Conservation (phyloP, 1,140 invertebrate genomes). For the Amyelois transitella region DNA sequence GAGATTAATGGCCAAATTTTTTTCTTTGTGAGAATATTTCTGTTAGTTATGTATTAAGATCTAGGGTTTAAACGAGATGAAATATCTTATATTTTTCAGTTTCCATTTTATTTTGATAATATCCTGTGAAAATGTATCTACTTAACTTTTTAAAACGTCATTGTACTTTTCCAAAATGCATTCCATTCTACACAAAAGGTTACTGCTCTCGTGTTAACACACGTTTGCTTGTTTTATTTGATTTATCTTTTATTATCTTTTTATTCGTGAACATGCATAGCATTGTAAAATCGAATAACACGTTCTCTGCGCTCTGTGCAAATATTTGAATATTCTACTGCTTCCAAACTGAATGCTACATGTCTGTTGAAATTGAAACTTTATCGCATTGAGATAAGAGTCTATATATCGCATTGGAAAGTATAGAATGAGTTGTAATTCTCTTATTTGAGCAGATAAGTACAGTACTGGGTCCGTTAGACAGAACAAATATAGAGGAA, state of each 20-base stretch:
- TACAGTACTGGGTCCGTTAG: neutral
- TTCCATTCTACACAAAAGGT: no score
- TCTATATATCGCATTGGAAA: neutral
- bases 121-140: no score
- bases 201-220: neutral
- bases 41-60: no score
- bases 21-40: no score
- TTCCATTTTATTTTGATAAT: no score
- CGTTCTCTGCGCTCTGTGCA: neutral
- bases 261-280: neutral
- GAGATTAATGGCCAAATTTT: no score
- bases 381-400: neutral
- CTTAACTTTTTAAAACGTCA: no score
- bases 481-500: neutral
- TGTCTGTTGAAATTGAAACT: neutral
- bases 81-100: no score
- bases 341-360: neutral
- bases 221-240: neutral
- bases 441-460: neutral
- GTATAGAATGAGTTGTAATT: neutral
- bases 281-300: neutral
- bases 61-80: no score
- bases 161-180: no score
- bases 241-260: neutral
- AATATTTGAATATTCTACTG: neutral